phyloP scores from a whole-genome alignment of 1,140 invertebrate species.

The Aleiodes sp. region DNA sequence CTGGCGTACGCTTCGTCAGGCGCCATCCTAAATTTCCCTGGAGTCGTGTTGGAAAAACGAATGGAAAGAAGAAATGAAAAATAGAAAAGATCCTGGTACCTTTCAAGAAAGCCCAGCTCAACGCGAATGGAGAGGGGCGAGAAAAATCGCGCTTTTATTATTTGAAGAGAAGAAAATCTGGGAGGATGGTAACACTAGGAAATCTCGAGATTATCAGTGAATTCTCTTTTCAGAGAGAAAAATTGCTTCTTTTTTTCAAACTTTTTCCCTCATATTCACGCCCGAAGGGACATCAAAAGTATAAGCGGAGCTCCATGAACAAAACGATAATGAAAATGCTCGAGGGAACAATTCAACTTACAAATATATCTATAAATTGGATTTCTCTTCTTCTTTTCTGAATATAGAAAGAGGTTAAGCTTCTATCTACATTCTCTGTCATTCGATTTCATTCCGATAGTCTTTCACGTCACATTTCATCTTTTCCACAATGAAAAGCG shows the following conservation, averaged over 20 bases:
- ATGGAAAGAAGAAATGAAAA: not conserved
- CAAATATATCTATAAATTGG: constrained; percentile 47
- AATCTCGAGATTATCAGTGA: not conserved
- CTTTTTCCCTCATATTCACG: not conserved
- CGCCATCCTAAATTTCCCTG: not conserved
- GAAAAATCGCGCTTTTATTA: not conserved
- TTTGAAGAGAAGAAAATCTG: not conserved
- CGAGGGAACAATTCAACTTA: constrained; percentile 41
- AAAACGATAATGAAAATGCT: constrained; percentile 27
- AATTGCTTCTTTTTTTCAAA: not conserved
- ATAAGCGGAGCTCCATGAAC: constrained; percentile 3
- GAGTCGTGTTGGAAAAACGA: constrained; percentile 2
- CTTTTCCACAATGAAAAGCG: too few relatives aligned
- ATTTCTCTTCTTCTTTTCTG: constrained; percentile 30
- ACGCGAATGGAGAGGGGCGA: not conserved
- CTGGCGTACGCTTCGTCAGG: not conserved
- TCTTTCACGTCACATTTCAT: too few relatives aligned
- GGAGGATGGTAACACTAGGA: not conserved
- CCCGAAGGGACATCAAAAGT: constrained; percentile 19
- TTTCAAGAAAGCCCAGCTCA: not conserved
- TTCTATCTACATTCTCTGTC: too few relatives aligned
- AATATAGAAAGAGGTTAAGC: too few relatives aligned
- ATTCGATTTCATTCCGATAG: too few relatives aligned
- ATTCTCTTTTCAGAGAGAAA: not conserved
- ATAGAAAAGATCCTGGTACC: not conserved